phyloP scores from a whole-genome alignment of 2,113 vertebrate genomes.

The Melanerpes formicivorus region DNA sequence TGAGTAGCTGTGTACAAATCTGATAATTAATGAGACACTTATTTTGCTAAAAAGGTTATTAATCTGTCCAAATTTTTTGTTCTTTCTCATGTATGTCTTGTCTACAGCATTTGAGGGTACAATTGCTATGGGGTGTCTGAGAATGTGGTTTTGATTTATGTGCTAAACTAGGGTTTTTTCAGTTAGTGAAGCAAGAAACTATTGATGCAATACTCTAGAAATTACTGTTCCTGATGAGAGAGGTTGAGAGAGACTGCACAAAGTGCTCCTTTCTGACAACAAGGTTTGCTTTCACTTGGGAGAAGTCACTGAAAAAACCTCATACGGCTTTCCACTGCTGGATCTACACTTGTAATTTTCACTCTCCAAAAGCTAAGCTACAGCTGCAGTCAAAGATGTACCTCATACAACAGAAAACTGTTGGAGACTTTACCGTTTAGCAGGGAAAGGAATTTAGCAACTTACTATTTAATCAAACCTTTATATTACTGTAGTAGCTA shows the following conservation, averaged over 20 bases:
- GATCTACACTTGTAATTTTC: not conserved
- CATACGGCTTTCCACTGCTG: not conserved
- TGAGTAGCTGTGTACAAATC: not conserved
- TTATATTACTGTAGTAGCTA: not conserved
- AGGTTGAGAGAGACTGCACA: not conserved
- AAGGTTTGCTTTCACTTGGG: not conserved
- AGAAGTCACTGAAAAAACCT: not conserved
- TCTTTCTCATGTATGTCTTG: not conserved
- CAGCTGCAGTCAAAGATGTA: not conserved
- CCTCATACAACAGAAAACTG: not conserved
- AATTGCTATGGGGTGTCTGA: not conserved
- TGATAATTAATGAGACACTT: not conserved
- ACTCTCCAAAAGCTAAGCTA: not conserved
- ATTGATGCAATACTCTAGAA: not conserved
- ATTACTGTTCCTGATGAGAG: not conserved
- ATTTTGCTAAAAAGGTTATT: not conserved
- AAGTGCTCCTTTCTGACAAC: not conserved
- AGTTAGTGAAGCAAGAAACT: not conserved
- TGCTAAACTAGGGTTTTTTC: not conserved
- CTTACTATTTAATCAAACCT: not conserved
- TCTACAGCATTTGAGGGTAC: not conserved
- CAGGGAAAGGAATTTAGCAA: not conserved
- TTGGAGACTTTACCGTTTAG: not conserved
- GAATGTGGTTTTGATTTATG: not conserved
- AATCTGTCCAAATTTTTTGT: not conserved